phyloP scores from a whole-genome alignment of 2,113 vertebrate genomes.

The Archilochus colubris region DNA sequence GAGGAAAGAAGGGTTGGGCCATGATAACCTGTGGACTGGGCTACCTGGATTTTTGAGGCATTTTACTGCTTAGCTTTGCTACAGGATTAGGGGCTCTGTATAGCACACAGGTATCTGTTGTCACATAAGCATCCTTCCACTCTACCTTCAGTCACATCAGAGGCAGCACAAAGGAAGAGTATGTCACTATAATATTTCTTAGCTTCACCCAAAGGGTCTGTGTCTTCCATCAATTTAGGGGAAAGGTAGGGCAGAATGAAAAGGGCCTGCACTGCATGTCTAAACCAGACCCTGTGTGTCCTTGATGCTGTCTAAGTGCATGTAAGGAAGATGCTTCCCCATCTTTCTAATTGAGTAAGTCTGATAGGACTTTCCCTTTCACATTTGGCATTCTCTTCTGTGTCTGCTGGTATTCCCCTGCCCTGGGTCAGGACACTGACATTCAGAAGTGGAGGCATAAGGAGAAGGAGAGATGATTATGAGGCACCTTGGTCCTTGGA shows the following conservation, averaged over 20 bases:
- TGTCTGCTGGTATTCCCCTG: not conserved
- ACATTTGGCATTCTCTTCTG: not conserved
- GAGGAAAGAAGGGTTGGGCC: not conserved
- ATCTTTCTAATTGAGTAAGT: not conserved
- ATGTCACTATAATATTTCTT: not conserved
- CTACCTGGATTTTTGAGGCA: not conserved
- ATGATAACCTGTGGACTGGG: not conserved
- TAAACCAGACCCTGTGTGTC: not conserved
- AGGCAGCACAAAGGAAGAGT: not conserved
- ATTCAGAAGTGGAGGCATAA: not conserved
- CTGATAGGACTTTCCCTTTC: not conserved
- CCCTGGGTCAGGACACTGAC: accelerated
- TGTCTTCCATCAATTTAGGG: not conserved
- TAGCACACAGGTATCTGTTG: not conserved
- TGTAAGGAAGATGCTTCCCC: too few relatives aligned
- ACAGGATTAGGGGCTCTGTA: not conserved
- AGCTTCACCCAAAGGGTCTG: not conserved
- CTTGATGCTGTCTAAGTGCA: not conserved
- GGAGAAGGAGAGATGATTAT: not conserved
- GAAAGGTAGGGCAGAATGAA: not conserved
- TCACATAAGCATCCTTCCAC: not conserved
- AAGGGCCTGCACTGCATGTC: not conserved
- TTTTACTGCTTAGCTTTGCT: not conserved
- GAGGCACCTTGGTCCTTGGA: not conserved
- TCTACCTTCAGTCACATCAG: accelerated